phyloP scores from a whole-genome alignment of 2,113 vertebrate species.

The Centropristis striata region DNA sequence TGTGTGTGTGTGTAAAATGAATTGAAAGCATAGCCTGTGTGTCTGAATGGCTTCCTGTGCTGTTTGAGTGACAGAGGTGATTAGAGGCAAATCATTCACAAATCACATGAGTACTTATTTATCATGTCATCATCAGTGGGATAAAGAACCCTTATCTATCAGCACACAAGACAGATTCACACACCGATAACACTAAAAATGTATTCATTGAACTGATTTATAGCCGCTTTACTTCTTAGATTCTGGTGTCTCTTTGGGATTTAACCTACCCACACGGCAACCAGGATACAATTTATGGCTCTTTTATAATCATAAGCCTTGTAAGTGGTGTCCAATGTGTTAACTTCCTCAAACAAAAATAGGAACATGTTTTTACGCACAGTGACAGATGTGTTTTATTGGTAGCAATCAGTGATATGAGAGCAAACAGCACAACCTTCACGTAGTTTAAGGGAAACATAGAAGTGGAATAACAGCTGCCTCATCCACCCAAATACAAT shows the following conservation, averaged over 20 bases:
- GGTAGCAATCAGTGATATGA: background rate
- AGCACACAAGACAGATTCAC: background rate
- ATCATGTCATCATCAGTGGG: constrained; percentile 1
- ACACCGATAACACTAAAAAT: constrained; percentile 27
- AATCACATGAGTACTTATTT: constrained; percentile 19
- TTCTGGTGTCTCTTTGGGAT: constrained; percentile 1
- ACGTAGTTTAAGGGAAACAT: constrained; percentile 4
- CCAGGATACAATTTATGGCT: constrained; percentile 3
- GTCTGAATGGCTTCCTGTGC: background rate
- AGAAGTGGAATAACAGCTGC: background rate
- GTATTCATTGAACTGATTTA: constrained; percentile 25
- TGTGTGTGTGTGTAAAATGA: constrained; percentile 11
- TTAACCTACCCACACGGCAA: constrained; percentile 19
- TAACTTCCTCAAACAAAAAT: constrained; percentile 38
- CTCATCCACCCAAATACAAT: background rate
- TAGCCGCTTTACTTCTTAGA: background rate
- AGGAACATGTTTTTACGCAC: constrained; percentile 3
- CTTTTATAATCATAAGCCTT: constrained; percentile 38
- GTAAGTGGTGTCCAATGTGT: constrained; percentile 24
- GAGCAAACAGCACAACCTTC: constrained; percentile 18
- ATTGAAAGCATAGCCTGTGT: background rate
- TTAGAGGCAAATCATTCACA: constrained; percentile 3
- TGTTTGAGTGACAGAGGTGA: constrained; percentile 3
- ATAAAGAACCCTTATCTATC: constrained; percentile 13
- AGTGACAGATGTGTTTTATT: constrained; percentile 57